Evolutionary conservation across 2,113 vertebrate species (phyloP).

Genomic region (Rafetus swinhoei): DNA sequence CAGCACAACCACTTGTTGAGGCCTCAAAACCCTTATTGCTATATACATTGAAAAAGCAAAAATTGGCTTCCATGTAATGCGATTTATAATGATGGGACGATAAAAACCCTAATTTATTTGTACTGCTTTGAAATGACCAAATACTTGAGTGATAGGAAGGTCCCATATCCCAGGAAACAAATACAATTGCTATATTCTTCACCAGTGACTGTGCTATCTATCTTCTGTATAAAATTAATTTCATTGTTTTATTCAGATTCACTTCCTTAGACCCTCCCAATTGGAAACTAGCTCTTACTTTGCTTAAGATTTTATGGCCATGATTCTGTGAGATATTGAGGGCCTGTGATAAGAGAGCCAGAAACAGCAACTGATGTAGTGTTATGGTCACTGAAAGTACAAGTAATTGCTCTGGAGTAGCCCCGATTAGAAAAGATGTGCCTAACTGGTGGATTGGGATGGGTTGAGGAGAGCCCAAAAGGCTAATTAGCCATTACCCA

Average conservation of each 20-base stretch:
- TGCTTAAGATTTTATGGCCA: neutral
- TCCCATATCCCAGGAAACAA: neutral
- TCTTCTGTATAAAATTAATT: neutral
- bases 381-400: neutral
- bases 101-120: neutral
- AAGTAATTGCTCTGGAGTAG: neutral
- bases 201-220: neutral
- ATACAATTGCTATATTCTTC: neutral
- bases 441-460: neutral
- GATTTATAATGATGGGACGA: neutral
- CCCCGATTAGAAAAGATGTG: neutral
- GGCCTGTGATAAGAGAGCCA: neutral
- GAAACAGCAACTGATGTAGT: neutral
- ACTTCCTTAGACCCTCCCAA: neutral
- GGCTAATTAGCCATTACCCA: neutral
- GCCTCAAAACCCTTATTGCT: conserved; percentile 28
- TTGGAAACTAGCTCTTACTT: neutral
- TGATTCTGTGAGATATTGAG: neutral
- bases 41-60: conserved; percentile 42
- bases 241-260: neutral
- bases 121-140: conserved; percentile 32
- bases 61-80: conserved; percentile 34
- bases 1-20: conserved; percentile 1
- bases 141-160: conserved; percentile 11
- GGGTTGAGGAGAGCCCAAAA: neutral